Evolutionary conservation across 2,113 vertebrate species (phyloP).

Genomic region (Myotis yumanensis): DNA sequence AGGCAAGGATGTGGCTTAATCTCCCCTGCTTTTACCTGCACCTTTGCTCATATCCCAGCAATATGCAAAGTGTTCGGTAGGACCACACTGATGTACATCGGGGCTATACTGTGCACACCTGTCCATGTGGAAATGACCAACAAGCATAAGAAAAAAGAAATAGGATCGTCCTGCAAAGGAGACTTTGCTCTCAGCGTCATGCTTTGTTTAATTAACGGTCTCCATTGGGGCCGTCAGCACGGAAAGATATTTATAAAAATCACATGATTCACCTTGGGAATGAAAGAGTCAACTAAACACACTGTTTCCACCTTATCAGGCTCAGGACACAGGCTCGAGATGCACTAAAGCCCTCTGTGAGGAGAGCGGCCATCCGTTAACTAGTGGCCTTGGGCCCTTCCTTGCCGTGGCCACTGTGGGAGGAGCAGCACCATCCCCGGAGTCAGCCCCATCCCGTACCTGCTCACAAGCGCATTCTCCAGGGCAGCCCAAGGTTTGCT

Average conservation of each 20-base stretch:
- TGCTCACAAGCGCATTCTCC: constrained; percentile 51
- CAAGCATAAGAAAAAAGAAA: neutral
- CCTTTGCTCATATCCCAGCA: neutral
- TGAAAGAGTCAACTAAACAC: constrained; percentile 58
- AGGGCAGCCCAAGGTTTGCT: constrained; percentile 64
- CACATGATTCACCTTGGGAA: constrained; percentile 66
- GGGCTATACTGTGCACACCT: neutral
- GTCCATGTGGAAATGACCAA: neutral
- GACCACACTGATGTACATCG: neutral
- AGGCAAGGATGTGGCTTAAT: neutral
- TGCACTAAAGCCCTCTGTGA: neutral
- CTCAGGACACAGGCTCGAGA: constrained; percentile 24
- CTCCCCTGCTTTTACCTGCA: neutral
- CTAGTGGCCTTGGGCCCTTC: neutral
- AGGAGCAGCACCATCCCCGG: neutral
- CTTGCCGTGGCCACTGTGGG: neutral
- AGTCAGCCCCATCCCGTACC: neutral
- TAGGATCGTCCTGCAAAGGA: neutral
- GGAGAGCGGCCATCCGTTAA: neutral
- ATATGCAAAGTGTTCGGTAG: neutral
- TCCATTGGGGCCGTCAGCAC: constrained; percentile 56
- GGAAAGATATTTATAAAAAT: constrained; percentile 64
- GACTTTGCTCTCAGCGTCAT: neutral
- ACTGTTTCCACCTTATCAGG: constrained; percentile 24
- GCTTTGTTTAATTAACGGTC: constrained; percentile 63